Evolutionary conservation across 2,797 vertebrate genomes (phyloP).

Genomic region (Danio tinwini): DNA sequence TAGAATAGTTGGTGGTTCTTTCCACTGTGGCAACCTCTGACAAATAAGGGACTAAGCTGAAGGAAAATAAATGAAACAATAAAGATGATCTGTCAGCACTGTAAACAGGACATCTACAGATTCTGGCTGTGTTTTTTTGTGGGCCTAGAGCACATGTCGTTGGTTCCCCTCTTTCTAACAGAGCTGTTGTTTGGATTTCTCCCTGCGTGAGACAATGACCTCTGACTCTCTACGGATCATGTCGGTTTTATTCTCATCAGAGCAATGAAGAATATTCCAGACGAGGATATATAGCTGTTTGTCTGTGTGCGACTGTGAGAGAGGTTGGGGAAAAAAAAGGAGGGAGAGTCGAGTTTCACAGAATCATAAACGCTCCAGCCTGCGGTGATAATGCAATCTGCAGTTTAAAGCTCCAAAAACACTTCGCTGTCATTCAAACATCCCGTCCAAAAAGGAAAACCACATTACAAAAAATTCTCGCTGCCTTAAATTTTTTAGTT

Average conservation of each 20-base stretch:
- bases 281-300: neutral
- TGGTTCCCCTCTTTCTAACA: neutral
- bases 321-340: neutral
- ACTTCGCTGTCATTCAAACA: slow-evolving; percentile 8
- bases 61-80: neutral
- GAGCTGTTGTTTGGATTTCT: slow-evolving; percentile 32
- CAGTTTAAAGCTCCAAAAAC: slow-evolving; percentile 32
- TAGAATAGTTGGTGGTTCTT: too few species aligned
- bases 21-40: too few species aligned
- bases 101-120: slow-evolving; percentile 13
- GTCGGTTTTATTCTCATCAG: slow-evolving; percentile 5
- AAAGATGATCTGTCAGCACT: neutral
- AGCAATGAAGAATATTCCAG: slow-evolving; percentile 35
- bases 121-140: neutral
- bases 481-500: too few species aligned
- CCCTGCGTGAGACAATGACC: slow-evolving; percentile 30
- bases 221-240: slow-evolving; percentile 19
- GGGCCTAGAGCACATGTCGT: neutral
- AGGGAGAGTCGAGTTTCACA: slow-evolving; percentile 5
- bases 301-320: slow-evolving; percentile 53
- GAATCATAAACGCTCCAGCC: slow-evolving; percentile 30
- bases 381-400: slow-evolving; percentile 27
- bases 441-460: neutral
- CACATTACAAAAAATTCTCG: too few species aligned
- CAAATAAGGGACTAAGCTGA: too few species aligned